Base-by-base conservation (phyloP, 2,888 invertebrate genomes). In the Aleiodes testaceus region DNA sequence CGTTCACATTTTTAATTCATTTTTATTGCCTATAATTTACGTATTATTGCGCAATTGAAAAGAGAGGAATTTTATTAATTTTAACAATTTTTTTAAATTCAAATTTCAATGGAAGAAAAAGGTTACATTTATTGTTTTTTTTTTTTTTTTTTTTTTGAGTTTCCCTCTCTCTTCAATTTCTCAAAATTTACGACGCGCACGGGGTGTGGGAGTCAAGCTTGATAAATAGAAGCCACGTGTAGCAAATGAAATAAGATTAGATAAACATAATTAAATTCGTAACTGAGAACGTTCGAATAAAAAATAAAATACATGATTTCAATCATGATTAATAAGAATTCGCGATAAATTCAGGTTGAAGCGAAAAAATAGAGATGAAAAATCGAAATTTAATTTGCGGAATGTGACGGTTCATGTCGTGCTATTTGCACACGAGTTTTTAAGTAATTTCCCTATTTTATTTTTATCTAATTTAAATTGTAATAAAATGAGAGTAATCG, bases 211-310 rank as follows among this genome's bases (percentile, higher is more conserved):
- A 63, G 45, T 44, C 45, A 14, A 44, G 44, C 12, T 47, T 45
- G 45, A 63, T 59, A 45, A 63, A 63, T 59, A 59, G 18, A 18
- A 59, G 59, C 36, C 59, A 59, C 59, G 59, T 59, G 59, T 59
- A 36, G 59, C 36, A 59, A 59, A 42, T 36, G 36, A 36, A 42
- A 59, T 59, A 59, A 59, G 42, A 55, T 55, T 55, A 55, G 55
- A 42, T 59, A 59, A 59, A 59, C 12, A 59, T 59, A 59, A 42
- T 59, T 59, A 42, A 59, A 59, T 59, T 59, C 14, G 36, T 36
- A 18, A 18, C 18, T 59, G 36, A 20, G 36, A 42, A 9, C 36
- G 14, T 49, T 55, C 30, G 36, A 59, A n/a, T 9, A 7, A 36
- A 36, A 36, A 36, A 36, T 2, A 36, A 36, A 36, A 36, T 9